Base-by-base conservation (phyloP, 1,140 invertebrate genomes). In the Sarcophaga peregrina region DNA sequence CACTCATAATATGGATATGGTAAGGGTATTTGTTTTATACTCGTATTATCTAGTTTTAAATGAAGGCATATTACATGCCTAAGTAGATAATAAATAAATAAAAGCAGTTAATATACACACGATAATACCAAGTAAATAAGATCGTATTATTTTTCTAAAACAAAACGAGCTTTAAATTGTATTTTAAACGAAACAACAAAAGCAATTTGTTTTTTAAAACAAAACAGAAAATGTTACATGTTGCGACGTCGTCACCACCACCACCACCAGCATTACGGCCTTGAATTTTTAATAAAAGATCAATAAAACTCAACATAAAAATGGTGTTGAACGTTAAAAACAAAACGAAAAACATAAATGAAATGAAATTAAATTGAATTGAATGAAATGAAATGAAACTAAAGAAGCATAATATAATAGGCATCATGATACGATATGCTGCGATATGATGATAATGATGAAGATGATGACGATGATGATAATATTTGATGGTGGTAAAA, bases 261-360 rank as follows among this genome's bases (percentile, higher is more conserved):
- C 17, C 25, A 13, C 74, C 74, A 76, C 13, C 74, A 76, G 47
- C 74, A 11, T 76, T 48, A 47, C 45, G 47, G 47, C 74, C 45
- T 76, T 76, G 74, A 47, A 48, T 46, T 37, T 76, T 47, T 47
- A 76, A 76, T 76, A 7, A 48, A 76, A 76, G 13, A 76, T 76
- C 45, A 76, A 76, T n/a, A 76, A 48, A 58, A 58, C 11, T n/a
- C 3, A n/a, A 58, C 15, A 76, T 25, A 72, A 72, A 72, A 72
- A 72, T 17, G 17, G 20, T 72, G 9, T 7, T 17, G 15, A 15
- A 62, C 20, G 20, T 2, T 13, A 72, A 25, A 17, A 72, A 72
- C 52, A 15, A 15, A 54, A 54, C 62, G 62, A 72, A 72, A 72
- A 17, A 25, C 17, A 72, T 25, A 17, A 17, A 72, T 72, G 37